Evolutionary conservation across 2,113 vertebrate species (phyloP).

Genomic region (Nycticebus coucang): DNA sequence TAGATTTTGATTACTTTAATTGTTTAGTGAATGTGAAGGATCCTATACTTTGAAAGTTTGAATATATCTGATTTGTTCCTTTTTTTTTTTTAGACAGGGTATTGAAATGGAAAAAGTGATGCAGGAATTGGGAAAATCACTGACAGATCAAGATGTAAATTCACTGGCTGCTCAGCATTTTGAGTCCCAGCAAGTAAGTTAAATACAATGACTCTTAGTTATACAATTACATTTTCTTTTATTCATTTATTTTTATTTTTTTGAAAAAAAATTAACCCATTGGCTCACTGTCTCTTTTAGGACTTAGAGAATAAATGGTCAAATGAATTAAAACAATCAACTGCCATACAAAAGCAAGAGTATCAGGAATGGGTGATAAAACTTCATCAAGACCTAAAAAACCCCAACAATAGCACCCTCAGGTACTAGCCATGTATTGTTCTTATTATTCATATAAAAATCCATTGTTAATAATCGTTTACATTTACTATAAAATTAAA

Average conservation of each 20-base stretch:
- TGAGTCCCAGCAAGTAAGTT: conserved; percentile 95
- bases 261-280: neutral
- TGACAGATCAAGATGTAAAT: conserved; percentile 97
- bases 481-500: neutral
- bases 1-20: neutral
- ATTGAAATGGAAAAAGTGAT: conserved; percentile 97
- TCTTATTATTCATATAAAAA: neutral
- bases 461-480: neutral
- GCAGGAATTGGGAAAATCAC: conserved; percentile 95
- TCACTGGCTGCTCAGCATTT: conserved; percentile 96
- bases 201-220: neutral
- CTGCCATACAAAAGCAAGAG: conserved; percentile 96
- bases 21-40: neutral
- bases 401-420: conserved; percentile 94
- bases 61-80: neutral
- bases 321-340: conserved; percentile 95
- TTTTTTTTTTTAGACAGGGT: conserved; percentile 89
- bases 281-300: conserved; percentile 79
- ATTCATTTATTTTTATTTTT: neutral
- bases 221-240: neutral
- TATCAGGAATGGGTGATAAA: conserved; percentile 99
- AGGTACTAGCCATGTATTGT: conserved; percentile 84
- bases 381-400: conserved; percentile 95
- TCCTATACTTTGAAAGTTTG: neutral
- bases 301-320: conserved; percentile 97